Evolutionary conservation across 2,888 invertebrate species (phyloP), one percentile per base, ranked within the genome.

Genomic region (Ceriagrion tenellum): DNA sequence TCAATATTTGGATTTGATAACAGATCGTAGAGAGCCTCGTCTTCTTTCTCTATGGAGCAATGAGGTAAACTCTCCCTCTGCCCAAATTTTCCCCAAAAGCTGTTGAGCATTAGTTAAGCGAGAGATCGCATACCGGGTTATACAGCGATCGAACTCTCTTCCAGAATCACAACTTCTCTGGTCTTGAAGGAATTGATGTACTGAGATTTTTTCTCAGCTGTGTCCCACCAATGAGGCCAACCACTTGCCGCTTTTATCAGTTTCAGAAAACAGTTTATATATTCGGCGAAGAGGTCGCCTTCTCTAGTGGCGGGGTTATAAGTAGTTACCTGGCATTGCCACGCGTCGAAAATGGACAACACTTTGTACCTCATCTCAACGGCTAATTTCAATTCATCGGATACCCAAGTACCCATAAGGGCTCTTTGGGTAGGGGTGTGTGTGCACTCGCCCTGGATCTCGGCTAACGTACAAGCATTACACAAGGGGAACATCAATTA

Each of bases 401-500:
- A 96, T 35, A 96, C 96, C 96, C 96, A 97, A 3, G 96, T 96
- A 18, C 97, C 96, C 0, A 88, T 95, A 8, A 96, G 95, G 10
- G 95, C 55, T 40, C 96, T 95, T 56, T 56, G 10, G 18, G 96
- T 96, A 40, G 95, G 95, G 23, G 96, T 95, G 95, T 97, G 96
- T 4, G 30, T 81, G 95, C 97, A 97, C 0, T 96, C 95, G 4
- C 95, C 88, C 88, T 96, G 95, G 89, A 96, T 95, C 81, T 96
- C 88, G 35, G 95, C 95, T 63, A 96, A 96, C n/a, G n/a, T 59
- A 96, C 96, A 96, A 96, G 96, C 96, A 20, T 96, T 95, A 96
- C 97, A 97, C 10, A 97, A 95, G 1, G 96, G 95, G 96, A 97
- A 97, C 95, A 96, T 96, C 30, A 97, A 95, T 95, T 96, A 96